These are phyloP conservation scores for Bombyx mandarina DNA, from an alignment of 1,140 invertebrate genomes.

Conservation along the genomic window DNA sequence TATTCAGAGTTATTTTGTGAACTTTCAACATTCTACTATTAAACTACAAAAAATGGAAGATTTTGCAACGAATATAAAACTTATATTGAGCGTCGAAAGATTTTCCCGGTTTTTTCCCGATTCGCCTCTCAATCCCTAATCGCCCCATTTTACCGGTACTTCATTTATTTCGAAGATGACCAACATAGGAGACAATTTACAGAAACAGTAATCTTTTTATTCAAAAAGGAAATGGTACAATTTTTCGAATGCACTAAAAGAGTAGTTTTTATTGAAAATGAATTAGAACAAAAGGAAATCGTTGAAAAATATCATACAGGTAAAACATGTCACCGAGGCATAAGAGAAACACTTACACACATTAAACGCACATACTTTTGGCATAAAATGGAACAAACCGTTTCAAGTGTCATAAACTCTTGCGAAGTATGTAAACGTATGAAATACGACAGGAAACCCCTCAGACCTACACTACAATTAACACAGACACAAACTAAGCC, in stretches of 20 bases:
- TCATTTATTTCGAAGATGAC: constrained; percentile 5
- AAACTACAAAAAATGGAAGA: no score
- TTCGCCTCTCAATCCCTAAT: no score
- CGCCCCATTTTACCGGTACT: background rate
- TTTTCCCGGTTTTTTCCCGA: no score
- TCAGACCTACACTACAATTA: background rate
- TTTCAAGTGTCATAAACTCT: no score
- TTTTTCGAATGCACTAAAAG: constrained; percentile 4
- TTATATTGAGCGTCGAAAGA: no score
- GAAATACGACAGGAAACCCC: constrained; percentile 17
- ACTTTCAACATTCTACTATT: no score
- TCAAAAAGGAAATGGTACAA: constrained; percentile 2
- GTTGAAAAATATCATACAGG: constrained; percentile 18
- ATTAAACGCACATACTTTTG: no score
- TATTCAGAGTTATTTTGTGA: no score
- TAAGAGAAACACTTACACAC: no score
- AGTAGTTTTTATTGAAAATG: constrained; percentile 5
- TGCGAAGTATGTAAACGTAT: constrained; percentile 9
- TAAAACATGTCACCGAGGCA: constrained; percentile 8
- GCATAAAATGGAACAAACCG: no score
- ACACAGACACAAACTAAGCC: no score
- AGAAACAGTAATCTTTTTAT: background rate
- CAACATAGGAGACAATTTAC: constrained; percentile 1
- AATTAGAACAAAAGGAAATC: constrained; percentile 14
- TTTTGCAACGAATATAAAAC: no score